Evolutionary conservation across 2,888 invertebrate genomes (phyloP).

Genomic region (Cephalotes varians): DNA sequence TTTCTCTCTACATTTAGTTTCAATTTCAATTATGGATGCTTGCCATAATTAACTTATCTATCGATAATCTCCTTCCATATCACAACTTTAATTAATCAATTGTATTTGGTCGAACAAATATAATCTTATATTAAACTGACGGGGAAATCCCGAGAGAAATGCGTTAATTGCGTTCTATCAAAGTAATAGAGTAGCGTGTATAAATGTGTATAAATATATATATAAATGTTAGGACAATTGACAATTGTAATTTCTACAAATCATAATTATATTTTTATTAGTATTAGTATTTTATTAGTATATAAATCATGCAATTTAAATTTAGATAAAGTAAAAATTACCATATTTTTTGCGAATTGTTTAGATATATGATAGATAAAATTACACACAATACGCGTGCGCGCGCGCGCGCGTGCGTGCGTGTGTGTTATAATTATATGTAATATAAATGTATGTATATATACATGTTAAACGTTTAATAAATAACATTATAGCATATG

Average conservation of each 20-base stretch:
- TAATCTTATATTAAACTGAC: conserved; percentile 22
- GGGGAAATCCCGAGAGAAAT: background rate
- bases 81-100: conserved; percentile 22
- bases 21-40: background rate
- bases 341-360: background rate
- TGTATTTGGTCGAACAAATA: background rate
- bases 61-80: conserved; percentile 25
- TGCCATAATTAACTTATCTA: background rate
- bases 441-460: background rate
- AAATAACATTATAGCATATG: conserved; percentile 27
- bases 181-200: background rate
- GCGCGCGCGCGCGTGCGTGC: too few species aligned
- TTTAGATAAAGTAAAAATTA: background rate
- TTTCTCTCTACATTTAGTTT: background rate
- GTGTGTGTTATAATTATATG: too few species aligned
- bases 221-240: background rate
- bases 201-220: background rate
- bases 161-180: background rate
- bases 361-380: background rate
- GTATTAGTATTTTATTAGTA: background rate
- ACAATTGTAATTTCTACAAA: background rate
- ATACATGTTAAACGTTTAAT: conserved; percentile 26
- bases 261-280: background rate
- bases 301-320: background rate
- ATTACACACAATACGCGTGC: background rate